Conservation (phyloP, 2,113 vertebrate genomes). For the Passer montanus region DNA sequence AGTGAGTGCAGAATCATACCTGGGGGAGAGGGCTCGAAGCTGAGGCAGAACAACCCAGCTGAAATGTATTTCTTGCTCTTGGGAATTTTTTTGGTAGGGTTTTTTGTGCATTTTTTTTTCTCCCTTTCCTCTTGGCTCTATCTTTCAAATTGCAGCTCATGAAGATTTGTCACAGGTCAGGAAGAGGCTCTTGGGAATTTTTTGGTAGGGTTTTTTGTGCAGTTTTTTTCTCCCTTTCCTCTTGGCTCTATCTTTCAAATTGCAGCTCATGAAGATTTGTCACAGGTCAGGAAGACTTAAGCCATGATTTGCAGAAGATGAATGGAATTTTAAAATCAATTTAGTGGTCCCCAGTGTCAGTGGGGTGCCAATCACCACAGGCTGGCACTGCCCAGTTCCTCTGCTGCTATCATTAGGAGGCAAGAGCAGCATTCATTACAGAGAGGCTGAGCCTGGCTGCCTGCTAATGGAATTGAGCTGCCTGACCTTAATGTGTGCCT, state of each 20-base stretch:
- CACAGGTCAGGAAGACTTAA: constrained; percentile 37
- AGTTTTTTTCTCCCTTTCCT: background rate
- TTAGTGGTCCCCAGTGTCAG: background rate
- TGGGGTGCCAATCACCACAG: background rate
- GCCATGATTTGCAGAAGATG: constrained; percentile 19
- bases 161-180: constrained; percentile 41
- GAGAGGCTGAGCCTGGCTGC: background rate
- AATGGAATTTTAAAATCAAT: constrained; percentile 44
- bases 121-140: background rate
- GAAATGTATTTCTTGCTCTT: background rate
- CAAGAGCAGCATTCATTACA: background rate
- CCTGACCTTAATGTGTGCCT: constrained; percentile 50
- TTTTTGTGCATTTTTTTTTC: background rate
- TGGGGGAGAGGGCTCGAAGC: background rate
- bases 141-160: background rate
- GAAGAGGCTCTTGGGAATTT: background rate
- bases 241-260: background rate
- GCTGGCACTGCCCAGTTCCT: background rate
- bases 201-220: background rate
- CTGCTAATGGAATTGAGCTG: constrained; percentile 27
- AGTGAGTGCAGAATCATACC: background rate
- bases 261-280: background rate
- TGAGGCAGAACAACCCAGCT: background rate
- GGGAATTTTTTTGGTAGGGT: background rate
- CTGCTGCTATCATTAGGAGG: background rate